Conservation (phyloP, 2,113 vertebrate genomes). For the Balaenoptera acutorostrata region DNA sequence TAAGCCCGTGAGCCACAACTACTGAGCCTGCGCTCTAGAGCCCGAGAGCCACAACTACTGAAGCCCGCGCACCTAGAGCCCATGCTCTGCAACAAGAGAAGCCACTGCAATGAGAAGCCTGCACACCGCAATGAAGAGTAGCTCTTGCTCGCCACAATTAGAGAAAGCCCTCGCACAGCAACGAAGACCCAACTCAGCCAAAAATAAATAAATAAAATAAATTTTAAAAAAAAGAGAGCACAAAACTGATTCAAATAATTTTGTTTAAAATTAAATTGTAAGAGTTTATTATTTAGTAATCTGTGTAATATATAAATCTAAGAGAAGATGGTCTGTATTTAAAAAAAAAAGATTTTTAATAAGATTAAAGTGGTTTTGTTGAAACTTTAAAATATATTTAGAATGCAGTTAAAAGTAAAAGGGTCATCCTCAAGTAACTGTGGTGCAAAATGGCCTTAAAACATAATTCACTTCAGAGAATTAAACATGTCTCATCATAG, state of each 20-base stretch:
- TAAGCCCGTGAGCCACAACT: no score
- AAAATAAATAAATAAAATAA: no score
- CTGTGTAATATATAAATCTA: background rate
- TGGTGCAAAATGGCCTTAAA: background rate
- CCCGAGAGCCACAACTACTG: no score
- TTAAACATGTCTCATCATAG: background rate
- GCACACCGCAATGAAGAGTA: no score
- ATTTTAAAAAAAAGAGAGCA: background rate
- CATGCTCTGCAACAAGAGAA: no score
- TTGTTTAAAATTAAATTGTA: background rate
- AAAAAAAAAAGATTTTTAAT: background rate
- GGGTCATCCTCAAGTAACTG: background rate
- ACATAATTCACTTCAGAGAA: background rate
- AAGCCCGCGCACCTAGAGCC: no score
- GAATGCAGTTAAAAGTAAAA: background rate
- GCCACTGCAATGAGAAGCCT: no score
- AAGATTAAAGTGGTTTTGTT: background rate
- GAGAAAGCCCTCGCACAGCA: no score
- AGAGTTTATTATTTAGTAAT: background rate
- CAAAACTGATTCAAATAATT: background rate
- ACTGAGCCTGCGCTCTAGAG: no score
- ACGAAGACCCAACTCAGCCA: no score
- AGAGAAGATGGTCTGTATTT: background rate
- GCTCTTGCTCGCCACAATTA: no score
- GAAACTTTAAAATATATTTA: background rate